Percentiles rank a stretch among this genome's conserved stretches.
Conservation (phyloP, 2,113 vertebrate species). For the Pterocles gutturalis region DNA sequence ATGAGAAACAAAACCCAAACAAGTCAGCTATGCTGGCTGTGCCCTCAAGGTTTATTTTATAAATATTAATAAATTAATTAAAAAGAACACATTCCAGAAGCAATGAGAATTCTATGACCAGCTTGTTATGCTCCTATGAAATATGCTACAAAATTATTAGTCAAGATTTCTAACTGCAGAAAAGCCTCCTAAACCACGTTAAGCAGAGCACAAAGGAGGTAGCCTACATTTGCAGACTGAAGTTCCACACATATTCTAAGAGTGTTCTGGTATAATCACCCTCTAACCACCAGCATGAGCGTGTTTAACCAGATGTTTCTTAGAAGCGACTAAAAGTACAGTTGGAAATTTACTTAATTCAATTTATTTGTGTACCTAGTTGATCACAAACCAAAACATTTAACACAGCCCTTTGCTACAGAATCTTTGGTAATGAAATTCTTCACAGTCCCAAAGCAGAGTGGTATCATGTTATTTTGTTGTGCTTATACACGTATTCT, state of each 20-base stretch:
- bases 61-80: background rate
- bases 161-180: conserved; percentile 16
- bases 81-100: background rate
- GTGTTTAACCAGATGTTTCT: conserved; percentile 58
- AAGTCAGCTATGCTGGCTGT: background rate
- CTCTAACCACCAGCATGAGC: conserved; percentile 31
- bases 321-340: background rate
- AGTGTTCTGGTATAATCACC: conserved; percentile 52
- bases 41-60: background rate
- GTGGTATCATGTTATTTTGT: background rate
- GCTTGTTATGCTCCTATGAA: conserved; percentile 7
- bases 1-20: background rate
- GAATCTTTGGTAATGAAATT: conserved; percentile 20
- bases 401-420: background rate
- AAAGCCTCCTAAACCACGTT: conserved; percentile 45
- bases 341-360: conserved; percentile 38
- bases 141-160: background rate
- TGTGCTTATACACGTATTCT: background rate
- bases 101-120: background rate
- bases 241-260: conserved; percentile 30
- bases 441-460: conserved; percentile 24
- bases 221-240: conserved; percentile 9
- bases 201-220: conserved; percentile 30
- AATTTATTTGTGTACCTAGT: conserved; percentile 53
- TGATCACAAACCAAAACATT: conserved; percentile 64